phyloP scores from a whole-genome alignment of 2,113 vertebrate genomes.

The Bolborhynchus lineola region DNA sequence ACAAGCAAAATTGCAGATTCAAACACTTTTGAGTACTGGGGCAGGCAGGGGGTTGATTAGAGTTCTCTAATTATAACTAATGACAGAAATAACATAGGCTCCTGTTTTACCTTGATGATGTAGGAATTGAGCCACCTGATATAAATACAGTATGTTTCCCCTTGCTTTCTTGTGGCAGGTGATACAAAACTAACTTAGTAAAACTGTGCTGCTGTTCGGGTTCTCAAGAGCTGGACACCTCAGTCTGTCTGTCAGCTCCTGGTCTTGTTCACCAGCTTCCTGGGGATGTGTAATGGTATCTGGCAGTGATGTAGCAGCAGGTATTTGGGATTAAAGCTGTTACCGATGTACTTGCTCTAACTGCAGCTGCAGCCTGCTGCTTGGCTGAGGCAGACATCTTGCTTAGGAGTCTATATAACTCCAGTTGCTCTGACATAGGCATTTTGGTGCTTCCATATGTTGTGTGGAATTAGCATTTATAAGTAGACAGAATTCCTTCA shows the following conservation, averaged over 20 bases:
- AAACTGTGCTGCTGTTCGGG: not conserved
- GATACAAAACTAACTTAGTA: not conserved
- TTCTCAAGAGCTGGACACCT: not conserved
- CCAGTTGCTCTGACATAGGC: not conserved
- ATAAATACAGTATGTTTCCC: not conserved
- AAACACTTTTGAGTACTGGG: constrained; percentile 40
- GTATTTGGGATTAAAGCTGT: not conserved
- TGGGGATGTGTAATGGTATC: not conserved
- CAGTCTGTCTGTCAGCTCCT: not conserved
- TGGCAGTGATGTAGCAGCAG: rapidly evolving
- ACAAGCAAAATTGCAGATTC: constrained; percentile 51
- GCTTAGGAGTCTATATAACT: not conserved
- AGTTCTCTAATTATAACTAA: constrained; percentile 65
- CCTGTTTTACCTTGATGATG: constrained; percentile 26
- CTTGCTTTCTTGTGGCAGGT: not conserved
- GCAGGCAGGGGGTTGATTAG: constrained; percentile 66
- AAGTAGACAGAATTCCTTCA: not conserved
- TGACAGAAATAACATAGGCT: constrained; percentile 59
- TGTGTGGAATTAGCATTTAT: not conserved
- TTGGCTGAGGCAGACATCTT: rapidly evolving
- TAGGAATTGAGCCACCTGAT: not conserved
- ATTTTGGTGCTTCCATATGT: not conserved
- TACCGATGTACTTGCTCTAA: rapidly evolving
- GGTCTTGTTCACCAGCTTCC: rapidly evolving
- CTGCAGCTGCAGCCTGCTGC: not conserved